Base-by-base conservation (phyloP, 2,113 vertebrate genomes). In the Cavia aperea region DNA sequence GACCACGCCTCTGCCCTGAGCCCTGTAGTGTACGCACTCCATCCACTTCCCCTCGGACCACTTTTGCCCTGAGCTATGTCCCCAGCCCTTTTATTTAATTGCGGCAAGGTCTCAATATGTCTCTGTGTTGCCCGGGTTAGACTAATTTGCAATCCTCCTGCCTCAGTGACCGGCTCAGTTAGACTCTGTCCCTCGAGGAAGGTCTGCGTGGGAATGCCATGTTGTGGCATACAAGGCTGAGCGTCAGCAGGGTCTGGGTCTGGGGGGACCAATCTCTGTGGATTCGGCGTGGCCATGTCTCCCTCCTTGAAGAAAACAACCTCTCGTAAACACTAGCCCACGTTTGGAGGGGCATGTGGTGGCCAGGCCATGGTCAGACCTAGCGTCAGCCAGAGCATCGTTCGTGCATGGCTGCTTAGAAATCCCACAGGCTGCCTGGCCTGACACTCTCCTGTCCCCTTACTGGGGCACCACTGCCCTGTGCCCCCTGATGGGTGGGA, bases 391-490 rank as follows among this genome's bases (percentile, higher is more conserved):
- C 14, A 2, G 1, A 36, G 24, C 9, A 7, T 15, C 14, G 12
- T n/a, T 46, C 14, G 0, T 1, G 8, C 18, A 4, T 49, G 63
- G 1, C 60, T 36, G 33, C 16, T 51, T 2, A 36, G 88, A 75
- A 43, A 9, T 29, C 36, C 36, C 58, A 63, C 10, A 1, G 36
- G 7, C 21, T 18, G 51, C 43, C n/a, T 24, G 7, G 46, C 26
- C 14, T 1, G 43, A 31, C 0, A 0, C 23, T 21, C 1, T 0
- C 13, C 14, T 79, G 13, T 19, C 46, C 31, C 75, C n/a, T 14
- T 3, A 36, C 26, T 8, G 31, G 68, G 62, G 29, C 24, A 16
- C 26, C 14, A 18, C 39, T 8, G 75, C 36, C 24, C 90, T 26
- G 26, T 26, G 31, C n/a, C 66, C 33, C 43, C 62, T 66, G 24